A percentile compares a stretch with the other conserved stretches of the same genome.
phyloP scores from a whole-genome alignment of 2,888 invertebrate genomes.

The Eristalis pertinax region DNA sequence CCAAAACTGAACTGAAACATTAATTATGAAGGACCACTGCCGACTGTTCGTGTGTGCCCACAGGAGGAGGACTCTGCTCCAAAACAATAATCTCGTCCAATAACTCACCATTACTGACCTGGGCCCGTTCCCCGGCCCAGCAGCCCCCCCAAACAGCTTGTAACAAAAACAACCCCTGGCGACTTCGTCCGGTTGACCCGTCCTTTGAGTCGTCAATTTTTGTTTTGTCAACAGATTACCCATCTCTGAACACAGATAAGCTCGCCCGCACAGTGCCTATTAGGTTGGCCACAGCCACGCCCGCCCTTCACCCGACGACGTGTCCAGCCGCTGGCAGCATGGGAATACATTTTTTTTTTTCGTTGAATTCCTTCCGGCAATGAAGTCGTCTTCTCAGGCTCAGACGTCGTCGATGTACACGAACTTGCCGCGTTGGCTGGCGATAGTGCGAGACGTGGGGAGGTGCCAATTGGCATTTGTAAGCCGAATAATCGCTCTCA shows the following conservation, averaged over 20 bases:
- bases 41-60: conserved; percentile 7
- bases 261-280: conserved; percentile 19
- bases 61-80: neutral
- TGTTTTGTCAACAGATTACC: conserved; percentile 34
- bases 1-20: conserved; percentile 15
- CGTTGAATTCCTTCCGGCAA: neutral
- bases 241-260: conserved; percentile 10
- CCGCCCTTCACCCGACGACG: neutral
- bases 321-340: neutral
- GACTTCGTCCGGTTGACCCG: neutral
- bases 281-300: neutral
- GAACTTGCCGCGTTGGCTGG: neutral
- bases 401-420: neutral
- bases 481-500: conserved; percentile 24
- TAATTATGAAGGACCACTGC: conserved; percentile 34
- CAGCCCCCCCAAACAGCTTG: neutral
- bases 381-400: conserved; percentile 1
- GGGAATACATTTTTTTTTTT: neutral
- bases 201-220: conserved; percentile 20
- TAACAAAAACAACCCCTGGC: conserved; percentile 14
- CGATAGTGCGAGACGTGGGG: neutral
- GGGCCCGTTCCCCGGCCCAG: too few species aligned
- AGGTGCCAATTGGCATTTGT: conserved; percentile 27
- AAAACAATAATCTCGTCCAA: conserved; percentile 40
- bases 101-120: conserved; percentile 9